A percentile compares a stretch with the other conserved stretches of the same genome.
These are phyloP conservation scores for Drosophila setosimentum DNA, from an alignment of 2,888 invertebrate species.

Conservation along the genomic window DNA sequence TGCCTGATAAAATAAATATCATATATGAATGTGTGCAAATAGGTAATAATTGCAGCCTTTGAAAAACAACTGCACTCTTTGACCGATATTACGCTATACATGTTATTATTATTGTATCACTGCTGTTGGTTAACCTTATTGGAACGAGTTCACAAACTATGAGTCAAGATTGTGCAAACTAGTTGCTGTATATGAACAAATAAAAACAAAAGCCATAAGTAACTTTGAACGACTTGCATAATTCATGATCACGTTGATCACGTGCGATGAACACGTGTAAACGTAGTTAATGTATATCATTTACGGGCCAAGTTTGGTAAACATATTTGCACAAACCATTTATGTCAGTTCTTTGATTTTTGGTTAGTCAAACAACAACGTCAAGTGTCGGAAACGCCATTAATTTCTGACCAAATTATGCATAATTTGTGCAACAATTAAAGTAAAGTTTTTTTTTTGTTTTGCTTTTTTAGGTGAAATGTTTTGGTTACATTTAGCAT, in stretches of 20 bases:
- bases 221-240: constrained; percentile 9
- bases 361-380: constrained; percentile 18
- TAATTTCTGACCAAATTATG: constrained; percentile 53
- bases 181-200: constrained; percentile 21
- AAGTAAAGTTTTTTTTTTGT: constrained; percentile 32
- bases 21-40: constrained; percentile 10
- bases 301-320: constrained; percentile 19
- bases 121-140: constrained; percentile 10
- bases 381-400: constrained; percentile 65
- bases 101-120: constrained; percentile 14
- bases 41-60: constrained; percentile 20
- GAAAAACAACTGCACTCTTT: constrained; percentile 38
- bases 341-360: constrained; percentile 37
- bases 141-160: constrained; percentile 8
- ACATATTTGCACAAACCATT: constrained; percentile 44
- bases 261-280: constrained; percentile 36
- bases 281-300: constrained; percentile 26
- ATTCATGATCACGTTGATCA: constrained; percentile 22
- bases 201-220: constrained; percentile 12
- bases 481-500: constrained; percentile 11
- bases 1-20: neutral
- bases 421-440: constrained; percentile 74
- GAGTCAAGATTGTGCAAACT: constrained; percentile 16
- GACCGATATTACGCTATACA: constrained; percentile 43
- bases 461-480: constrained; percentile 15